Conservation (phyloP, 2,888 invertebrate genomes). For the Apotomis turbidana region DNA sequence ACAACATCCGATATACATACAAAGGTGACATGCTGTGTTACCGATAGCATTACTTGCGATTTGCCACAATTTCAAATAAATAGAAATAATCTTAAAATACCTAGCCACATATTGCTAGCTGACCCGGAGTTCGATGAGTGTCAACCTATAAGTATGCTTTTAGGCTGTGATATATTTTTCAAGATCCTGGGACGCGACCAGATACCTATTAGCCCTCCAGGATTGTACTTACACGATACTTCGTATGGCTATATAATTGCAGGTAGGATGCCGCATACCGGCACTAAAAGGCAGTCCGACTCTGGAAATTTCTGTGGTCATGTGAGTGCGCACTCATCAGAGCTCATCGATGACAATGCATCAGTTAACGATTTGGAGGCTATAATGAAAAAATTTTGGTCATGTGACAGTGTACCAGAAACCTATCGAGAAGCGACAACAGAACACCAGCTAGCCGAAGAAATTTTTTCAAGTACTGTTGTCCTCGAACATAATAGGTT, state of each 20-base stretch:
- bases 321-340: not conserved
- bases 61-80: conserved; percentile 3
- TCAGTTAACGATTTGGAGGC: not conserved
- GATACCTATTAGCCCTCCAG: not conserved
- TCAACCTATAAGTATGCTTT: not conserved
- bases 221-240: not conserved
- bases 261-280: not conserved
- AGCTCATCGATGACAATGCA: not conserved
- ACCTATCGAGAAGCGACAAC: not conserved
- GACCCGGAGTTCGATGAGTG: not conserved
- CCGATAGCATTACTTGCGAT: not conserved
- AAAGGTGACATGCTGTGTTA: not conserved
- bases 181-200: not conserved
- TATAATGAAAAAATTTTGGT: not conserved
- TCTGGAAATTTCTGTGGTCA: not conserved
- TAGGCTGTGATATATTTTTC: not conserved
- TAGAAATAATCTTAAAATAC: not conserved
- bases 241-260: not conserved
- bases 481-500: not conserved
- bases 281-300: not conserved
- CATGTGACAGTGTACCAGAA: conserved; percentile 1
- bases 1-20: not conserved
- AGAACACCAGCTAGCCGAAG: not conserved
- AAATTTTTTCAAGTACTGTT: not conserved
- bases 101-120: not conserved